phyloP scores from a whole-genome alignment of 2,797 vertebrate genomes.

The Alca torda region DNA sequence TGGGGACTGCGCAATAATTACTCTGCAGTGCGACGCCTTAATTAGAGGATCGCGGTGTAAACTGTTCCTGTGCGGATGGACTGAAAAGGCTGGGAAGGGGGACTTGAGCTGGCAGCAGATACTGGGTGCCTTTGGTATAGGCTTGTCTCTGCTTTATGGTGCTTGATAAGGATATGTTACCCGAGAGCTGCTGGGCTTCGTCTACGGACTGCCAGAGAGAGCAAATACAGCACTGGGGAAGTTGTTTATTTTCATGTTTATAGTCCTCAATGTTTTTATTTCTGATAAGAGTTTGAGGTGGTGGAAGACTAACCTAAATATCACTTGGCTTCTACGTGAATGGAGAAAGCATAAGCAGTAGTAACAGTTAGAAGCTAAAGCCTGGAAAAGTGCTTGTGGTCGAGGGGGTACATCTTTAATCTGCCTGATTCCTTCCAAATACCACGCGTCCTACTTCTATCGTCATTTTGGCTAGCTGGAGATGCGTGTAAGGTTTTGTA shows the following conservation, averaged over 20 bases:
- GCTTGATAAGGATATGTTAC: fast-evolving
- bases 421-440: neutral
- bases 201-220: neutral
- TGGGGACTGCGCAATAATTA: neutral
- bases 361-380: neutral
- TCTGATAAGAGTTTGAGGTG: neutral
- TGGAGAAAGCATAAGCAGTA: neutral
- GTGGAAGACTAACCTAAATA: neutral
- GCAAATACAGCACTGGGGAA: neutral
- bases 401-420: neutral
- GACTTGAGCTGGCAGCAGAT: neutral
- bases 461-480: fast-evolving
- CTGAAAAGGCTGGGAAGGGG: neutral
- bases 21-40: fast-evolving
- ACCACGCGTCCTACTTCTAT: fast-evolving
- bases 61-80: neutral
- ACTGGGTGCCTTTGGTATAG: neutral
- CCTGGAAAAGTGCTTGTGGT: neutral
- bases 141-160: neutral
- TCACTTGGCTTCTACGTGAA: neutral
- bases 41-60: fast-evolving
- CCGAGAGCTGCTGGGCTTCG: neutral
- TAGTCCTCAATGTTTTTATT: neutral
- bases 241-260: neutral
- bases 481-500: fast-evolving